phyloP scores from a whole-genome alignment of 2,797 vertebrate genomes.

The Galaxias olidus region DNA sequence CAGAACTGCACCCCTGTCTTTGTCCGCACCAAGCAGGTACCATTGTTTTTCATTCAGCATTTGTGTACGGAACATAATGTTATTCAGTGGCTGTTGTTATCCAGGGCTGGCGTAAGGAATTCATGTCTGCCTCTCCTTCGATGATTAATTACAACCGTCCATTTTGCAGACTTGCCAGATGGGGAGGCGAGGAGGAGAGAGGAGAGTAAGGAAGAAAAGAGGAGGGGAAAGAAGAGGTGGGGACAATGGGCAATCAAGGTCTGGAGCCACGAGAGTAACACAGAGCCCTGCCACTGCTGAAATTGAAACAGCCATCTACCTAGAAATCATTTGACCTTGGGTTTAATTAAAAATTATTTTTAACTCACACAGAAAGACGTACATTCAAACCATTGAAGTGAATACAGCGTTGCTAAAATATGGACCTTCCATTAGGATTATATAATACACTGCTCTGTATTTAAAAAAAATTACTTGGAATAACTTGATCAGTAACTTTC shows the following conservation, averaged over 20 bases:
- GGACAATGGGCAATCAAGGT: slow-evolving; percentile 28
- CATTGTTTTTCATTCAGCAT: not conserved
- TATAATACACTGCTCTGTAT: too few relatives aligned
- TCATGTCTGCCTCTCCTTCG: not conserved
- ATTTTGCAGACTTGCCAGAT: slow-evolving; percentile 57
- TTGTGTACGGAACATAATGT: too few relatives aligned
- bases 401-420: too few relatives aligned
- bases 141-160: slow-evolving; percentile 1
- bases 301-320: slow-evolving; percentile 69
- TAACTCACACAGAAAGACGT: too few relatives aligned
- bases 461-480: too few relatives aligned
- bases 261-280: slow-evolving; percentile 44
- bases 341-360: not conserved
- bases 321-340: slow-evolving; percentile 73
- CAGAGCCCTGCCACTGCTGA: slow-evolving; percentile 44
- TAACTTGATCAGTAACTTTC: too few relatives aligned
- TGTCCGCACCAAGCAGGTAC: slow-evolving; percentile 65
- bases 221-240: not conserved
- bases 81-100: too few relatives aligned
- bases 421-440: too few relatives aligned
- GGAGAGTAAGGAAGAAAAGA: slow-evolving; percentile 38
- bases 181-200: slow-evolving; percentile 46
- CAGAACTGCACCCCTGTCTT: slow-evolving; percentile 79
- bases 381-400: too few relatives aligned
- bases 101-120: too few relatives aligned